Base-by-base conservation (phyloP, 2,797 vertebrate species). In the Megalops cyprinoides region DNA sequence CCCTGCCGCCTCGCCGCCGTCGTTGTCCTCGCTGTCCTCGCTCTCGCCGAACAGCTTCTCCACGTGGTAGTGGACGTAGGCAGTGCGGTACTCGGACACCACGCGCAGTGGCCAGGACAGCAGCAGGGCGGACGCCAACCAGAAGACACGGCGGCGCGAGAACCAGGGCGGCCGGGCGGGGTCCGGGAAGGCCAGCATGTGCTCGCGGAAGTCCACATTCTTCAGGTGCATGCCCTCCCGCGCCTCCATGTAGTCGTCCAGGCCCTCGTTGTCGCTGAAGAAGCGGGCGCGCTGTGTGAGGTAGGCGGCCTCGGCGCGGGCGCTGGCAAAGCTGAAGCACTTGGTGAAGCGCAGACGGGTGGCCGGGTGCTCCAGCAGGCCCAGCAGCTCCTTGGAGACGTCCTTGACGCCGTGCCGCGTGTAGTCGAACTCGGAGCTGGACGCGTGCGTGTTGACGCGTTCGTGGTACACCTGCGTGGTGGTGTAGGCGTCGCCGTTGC, bases 171-270 rank as follows among this genome's bases (percentile, higher is more conserved):
- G 94, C 9, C 87, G 89, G 12, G 76, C 87, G 0, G 94, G 93
- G 81, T 95, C 92, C 0, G 93, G 91, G 34, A 95, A 94, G 10
- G 94, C 94, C 87, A 95, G 82, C 87, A 95, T 92, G 39, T 92
- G 91, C 78, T 95, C 94, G 0, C 90, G 90, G 86, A 95, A 95
- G 89, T 95, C 94, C 78, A 94, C 92, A 0, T 95, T 94, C 87
- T 95, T 94, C 78, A 95, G 87, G 77, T 94, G 94, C 94, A 95
- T 93, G 65, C 94, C 94, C 82, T 95, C 94, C 0, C 94, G 91
- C 1, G 94, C 94, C 88, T 95, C 94, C 92, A 95, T 91, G 86
- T 95, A 95, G 84, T 95, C 94, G 5, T 94, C 94, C 87, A 95
- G 87, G 65, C 94, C 94, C 84, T 94, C 94, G 20, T 94, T 92